Base-by-base conservation (phyloP, 2,888 invertebrate species). In the Ormyrus nitidulus region DNA sequence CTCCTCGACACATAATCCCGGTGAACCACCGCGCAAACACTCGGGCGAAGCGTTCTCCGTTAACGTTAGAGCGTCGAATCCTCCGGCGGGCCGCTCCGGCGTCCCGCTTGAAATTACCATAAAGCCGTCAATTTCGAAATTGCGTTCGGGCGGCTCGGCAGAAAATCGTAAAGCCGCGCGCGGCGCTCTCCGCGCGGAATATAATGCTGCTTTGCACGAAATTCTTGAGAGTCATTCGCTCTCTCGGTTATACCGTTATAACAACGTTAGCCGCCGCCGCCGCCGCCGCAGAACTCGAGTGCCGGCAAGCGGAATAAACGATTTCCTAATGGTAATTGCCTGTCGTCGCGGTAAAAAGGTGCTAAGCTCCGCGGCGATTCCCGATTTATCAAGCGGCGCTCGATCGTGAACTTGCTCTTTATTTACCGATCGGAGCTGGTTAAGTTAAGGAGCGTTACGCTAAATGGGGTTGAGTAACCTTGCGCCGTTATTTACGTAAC, bases 221-320 rank as follows among this genome's bases (percentile, higher is more conserved):
- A 79, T 79, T 68, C 78, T 79, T 68, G 34, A 46, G 65, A 68
- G 73, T 73, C 73, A 78, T 78, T 72, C 48, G 9, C 34, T 34
- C 34, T 34, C 13, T 19, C 44, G 48, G 78, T 79, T 73, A 34
- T 34, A 34, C 78, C 78, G 78, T 79, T 79, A 79, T 56, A 65
- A 72, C 8, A 51, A 9, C 65, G 59, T 59, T 66, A 65, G 68
- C 44, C 59, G 49, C 13, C 44, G 13, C 34, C 34, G 34, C 34
- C 34, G 34, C 34, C 34, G 34, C 34, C 34, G 34, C 34, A 4
- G 34, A 34, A 4, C 34, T 8, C 10, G 64, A 73, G 61, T 61
- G 53, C 68, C 66, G 61, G 72, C n/a, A 54, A 66, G n/a, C 71
- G 58, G 72, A 77, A 72, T 77, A 77, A 72, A 66, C 77, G 77